These are phyloP conservation scores for Synodontis membranacea DNA, from an alignment of 2,113 vertebrate genomes.

Conservation along the genomic window DNA sequence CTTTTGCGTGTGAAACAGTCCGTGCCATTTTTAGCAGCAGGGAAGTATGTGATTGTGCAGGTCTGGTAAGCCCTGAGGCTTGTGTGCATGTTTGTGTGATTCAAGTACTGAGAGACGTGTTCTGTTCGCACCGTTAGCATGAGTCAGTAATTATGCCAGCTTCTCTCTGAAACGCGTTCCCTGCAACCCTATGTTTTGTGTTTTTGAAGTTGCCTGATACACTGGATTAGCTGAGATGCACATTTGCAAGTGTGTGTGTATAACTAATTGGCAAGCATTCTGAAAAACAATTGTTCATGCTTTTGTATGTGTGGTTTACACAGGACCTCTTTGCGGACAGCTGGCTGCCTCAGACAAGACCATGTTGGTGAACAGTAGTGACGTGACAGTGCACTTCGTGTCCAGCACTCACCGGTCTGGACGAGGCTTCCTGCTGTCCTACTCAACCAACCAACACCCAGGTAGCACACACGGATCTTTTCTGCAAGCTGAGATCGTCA, in stretches of 20 bases:
- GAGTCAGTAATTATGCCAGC: constrained; percentile 21
- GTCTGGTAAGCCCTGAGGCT: constrained; percentile 32
- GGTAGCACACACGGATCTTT: constrained; percentile 64
- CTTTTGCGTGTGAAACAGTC: constrained; percentile 5
- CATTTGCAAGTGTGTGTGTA: constrained; percentile 3
- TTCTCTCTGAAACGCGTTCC: not conserved
- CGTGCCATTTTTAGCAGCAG: constrained; percentile 29
- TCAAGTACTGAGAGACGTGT: constrained; percentile 1
- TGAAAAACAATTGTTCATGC: constrained; percentile 1
- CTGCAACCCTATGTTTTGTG: constrained; percentile 11
- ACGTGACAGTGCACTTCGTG: constrained; percentile 74
- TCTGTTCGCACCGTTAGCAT: constrained; percentile 9
- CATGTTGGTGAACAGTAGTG: constrained; percentile 70
- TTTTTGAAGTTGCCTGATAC: constrained; percentile 15
- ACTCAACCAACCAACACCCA: constrained; percentile 76
- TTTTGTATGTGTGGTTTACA: not conserved
- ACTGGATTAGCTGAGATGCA: constrained; percentile 11
- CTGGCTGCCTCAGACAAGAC: constrained; percentile 59
- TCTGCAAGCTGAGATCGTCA: not conserved
- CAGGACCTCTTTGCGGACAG: constrained; percentile 82
- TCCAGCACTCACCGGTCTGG: constrained; percentile 79
- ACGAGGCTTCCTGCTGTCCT: constrained; percentile 84
- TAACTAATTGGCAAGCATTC: not conserved
- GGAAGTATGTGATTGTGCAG: constrained; percentile 26
- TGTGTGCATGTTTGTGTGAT: not conserved